Conservation (phyloP, 2,888 invertebrate genomes). For the Muschampia plurimacula region DNA sequence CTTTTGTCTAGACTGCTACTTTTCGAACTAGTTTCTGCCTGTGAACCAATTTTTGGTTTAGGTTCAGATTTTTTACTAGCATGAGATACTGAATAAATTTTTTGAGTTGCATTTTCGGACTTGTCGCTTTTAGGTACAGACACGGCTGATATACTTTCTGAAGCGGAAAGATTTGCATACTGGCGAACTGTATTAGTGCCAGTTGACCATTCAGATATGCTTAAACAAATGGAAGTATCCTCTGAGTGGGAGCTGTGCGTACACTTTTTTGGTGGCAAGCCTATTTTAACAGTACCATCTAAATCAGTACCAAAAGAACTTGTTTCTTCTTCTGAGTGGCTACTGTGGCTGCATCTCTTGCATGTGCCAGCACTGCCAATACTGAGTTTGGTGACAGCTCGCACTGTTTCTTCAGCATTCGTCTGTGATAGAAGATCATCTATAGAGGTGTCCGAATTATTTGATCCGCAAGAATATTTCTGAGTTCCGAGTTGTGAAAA, state of each 20-base stretch:
- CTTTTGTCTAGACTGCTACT: slow-evolving; percentile 86
- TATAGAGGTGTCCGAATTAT: slow-evolving; percentile 83
- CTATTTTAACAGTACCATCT: slow-evolving; percentile 93
- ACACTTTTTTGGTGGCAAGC: slow-evolving; percentile 91
- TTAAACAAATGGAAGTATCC: slow-evolving; percentile 94
- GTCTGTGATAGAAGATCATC: slow-evolving; percentile 87
- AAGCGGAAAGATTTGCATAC: slow-evolving; percentile 91
- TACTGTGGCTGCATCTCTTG: slow-evolving; percentile 88
- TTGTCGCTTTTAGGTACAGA: slow-evolving; percentile 87
- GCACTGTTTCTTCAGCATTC: slow-evolving; percentile 85
- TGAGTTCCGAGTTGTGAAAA: slow-evolving; percentile 72
- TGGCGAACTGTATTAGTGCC: slow-evolving; percentile 94
- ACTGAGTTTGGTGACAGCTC: slow-evolving; percentile 78
- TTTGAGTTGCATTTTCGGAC: slow-evolving; percentile 82
- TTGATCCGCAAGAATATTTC: slow-evolving; percentile 84
- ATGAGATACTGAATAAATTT: slow-evolving; percentile 86
- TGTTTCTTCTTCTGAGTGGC: slow-evolving; percentile 91
- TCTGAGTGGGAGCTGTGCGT: slow-evolving; percentile 94
- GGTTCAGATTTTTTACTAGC: slow-evolving; percentile 83
- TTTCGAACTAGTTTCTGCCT: slow-evolving; percentile 84
- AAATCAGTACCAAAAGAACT: slow-evolving; percentile 92
- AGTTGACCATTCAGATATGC: slow-evolving; percentile 95
- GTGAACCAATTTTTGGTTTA: slow-evolving; percentile 71
- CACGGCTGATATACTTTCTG: slow-evolving; percentile 87
- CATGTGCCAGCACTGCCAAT: slow-evolving; percentile 83